Evolutionary conservation across 2,113 vertebrate genomes (phyloP).

Genomic region (Morone chrysops): DNA sequence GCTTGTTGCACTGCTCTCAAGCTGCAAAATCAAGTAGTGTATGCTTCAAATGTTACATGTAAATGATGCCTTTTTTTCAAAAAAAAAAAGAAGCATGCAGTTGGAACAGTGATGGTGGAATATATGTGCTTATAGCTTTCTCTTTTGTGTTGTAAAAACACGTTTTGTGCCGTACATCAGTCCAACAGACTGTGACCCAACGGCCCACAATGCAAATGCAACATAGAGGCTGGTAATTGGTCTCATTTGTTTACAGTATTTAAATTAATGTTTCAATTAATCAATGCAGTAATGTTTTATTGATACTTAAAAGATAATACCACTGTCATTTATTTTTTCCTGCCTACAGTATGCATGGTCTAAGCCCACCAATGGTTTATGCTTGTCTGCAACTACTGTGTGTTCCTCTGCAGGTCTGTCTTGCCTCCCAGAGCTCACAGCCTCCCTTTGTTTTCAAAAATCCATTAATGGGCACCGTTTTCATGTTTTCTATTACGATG

Average conservation of each 20-base stretch:
- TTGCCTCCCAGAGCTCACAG: constrained; percentile 30
- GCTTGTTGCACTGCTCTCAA: background rate
- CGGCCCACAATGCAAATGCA: background rate
- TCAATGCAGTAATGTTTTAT: constrained; percentile 53
- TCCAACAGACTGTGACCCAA: background rate
- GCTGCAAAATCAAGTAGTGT: background rate
- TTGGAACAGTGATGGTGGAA: background rate
- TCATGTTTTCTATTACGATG: constrained; percentile 29
- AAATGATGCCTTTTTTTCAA: too few species aligned
- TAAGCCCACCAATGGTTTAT: background rate
- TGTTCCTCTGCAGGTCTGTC: constrained; percentile 39
- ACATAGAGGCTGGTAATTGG: constrained; percentile 13
- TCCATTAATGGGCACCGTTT: constrained; percentile 59
- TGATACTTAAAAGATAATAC: constrained; percentile 43
- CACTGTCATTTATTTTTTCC: constrained; percentile 19
- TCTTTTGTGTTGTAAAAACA: background rate
- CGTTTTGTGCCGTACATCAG: background rate
- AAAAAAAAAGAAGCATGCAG: background rate
- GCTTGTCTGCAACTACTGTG: background rate
- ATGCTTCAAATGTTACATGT: background rate
- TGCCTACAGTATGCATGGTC: background rate
- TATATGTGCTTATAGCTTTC: background rate
- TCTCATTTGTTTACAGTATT: constrained; percentile 37
- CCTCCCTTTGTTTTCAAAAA: constrained; percentile 60
- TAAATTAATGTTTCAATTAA: constrained; percentile 35